Conservation (phyloP, 1,140 invertebrate genomes). For the Calephelis virginiensis region DNA sequence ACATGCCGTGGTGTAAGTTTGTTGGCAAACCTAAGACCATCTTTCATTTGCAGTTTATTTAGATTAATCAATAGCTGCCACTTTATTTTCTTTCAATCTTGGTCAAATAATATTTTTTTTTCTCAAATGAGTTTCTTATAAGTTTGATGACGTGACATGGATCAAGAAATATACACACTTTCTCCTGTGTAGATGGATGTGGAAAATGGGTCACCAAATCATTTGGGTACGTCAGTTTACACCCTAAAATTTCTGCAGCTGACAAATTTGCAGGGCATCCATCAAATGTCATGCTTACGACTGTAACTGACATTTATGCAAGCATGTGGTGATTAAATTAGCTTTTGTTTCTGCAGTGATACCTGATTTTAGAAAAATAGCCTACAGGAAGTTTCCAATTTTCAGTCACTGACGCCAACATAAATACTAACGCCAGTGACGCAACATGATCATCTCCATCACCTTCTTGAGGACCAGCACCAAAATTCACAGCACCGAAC, state of each 20-base stretch:
- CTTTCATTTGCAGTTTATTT: constrained; percentile 4
- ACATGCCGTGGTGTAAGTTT: constrained; percentile 4
- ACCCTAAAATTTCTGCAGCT: constrained; percentile 24
- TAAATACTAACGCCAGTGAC: constrained; percentile 12
- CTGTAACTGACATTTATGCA: too few species aligned
- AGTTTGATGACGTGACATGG: constrained; percentile 31
- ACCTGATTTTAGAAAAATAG: too few species aligned
- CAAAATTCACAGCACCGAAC: constrained; percentile 41
- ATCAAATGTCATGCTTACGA: constrained; percentile 24
- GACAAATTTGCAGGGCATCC: constrained; percentile 23
- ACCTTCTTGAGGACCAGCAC: constrained; percentile 22
- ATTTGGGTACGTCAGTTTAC: constrained; percentile 11
- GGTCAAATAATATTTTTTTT: constrained; percentile 21
- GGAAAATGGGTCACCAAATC: constrained; percentile 23
- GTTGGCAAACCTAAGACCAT: constrained; percentile 2
- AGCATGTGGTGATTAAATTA: too few species aligned
- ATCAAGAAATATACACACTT: constrained; percentile 23
- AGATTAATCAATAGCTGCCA: constrained; percentile 11
- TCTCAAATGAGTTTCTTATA: constrained; percentile 27
- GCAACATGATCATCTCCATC: constrained; percentile 15
- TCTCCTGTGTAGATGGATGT: too few species aligned
- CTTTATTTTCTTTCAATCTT: neutral
- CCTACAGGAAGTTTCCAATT: constrained; percentile 17
- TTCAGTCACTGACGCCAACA: constrained; percentile 24
- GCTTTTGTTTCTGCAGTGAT: too few species aligned